Evolutionary conservation across 1,140 invertebrate species (phyloP), one percentile per base, ranked within the genome.

Genomic region (Drosophila arizonae): DNA sequence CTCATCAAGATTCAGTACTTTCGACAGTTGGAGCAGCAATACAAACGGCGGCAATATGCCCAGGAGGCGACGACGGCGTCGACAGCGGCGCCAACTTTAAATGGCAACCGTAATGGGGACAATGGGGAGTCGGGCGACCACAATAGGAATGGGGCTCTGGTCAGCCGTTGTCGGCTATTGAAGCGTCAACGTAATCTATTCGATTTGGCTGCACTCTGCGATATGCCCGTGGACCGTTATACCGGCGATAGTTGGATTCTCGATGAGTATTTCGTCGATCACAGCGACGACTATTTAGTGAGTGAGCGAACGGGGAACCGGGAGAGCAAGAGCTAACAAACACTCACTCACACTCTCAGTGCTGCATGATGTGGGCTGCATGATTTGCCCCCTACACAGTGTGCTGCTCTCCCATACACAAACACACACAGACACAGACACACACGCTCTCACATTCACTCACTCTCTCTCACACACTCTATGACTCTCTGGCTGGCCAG

Each of bases 251-350:
- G 77, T 85, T 91, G 90, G 90, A 88, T 91, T 48, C 33, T 85
- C 21, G 90, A 91, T 55, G 86, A 91, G 60, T 91, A 91, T 57
- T 88, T 91, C 74, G 64, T 77, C 45, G 90, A 91, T 79, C 90
- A 90, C 62, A 74, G 43, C 24, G 76, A 81, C 64, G 90, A 91
- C 75, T 91, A 88, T 63, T 67, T 91, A 73, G 90, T 91, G 79
- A 91, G 90, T 90, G 46, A 46, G 45, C 26, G 13, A 39, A 28
- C 48, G 21, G 28, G 28, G 6, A 24, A 24, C 21, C 21, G 21
- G 8, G 30, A 56, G 28, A 13, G 17, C 4, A 26, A 58, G 11
- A 36, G 28, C n/a, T 33, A 45, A 21, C 17, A 6, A 52, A 28
- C 63, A 43, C 21, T 8, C 51, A n/a, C 64, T 33, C 41, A 9